phyloP scores from a whole-genome alignment of 1,140 invertebrate species.

The Drosophila paulistorum region DNA sequence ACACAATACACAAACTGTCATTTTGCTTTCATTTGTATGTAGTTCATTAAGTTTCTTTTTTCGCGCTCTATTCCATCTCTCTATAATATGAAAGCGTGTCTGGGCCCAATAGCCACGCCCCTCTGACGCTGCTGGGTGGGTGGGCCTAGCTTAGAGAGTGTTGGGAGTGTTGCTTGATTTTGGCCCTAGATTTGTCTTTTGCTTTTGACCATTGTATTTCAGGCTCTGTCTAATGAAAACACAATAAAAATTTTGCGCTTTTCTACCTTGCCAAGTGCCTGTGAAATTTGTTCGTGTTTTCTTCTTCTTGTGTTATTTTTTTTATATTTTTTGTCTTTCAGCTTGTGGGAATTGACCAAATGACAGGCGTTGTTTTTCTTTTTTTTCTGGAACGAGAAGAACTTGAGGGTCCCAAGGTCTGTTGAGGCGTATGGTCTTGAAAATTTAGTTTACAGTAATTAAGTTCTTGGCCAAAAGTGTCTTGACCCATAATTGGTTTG shows the following conservation, averaged over 20 bases:
- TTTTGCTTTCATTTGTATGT: slow-evolving; percentile 54
- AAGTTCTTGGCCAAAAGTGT: slow-evolving; percentile 54
- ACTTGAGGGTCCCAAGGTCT: not conserved
- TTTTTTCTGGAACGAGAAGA: not conserved
- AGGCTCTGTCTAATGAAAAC: slow-evolving; percentile 69
- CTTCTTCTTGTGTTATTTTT: not conserved
- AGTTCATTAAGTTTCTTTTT: slow-evolving; percentile 72
- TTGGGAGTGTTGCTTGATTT: slow-evolving; percentile 21
- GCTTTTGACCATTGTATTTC: slow-evolving; percentile 58
- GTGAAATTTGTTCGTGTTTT: slow-evolving; percentile 75
- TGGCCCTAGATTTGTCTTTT: slow-evolving; percentile 4
- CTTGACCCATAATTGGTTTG: slow-evolving; percentile 26
- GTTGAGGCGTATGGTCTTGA: slow-evolving; percentile 14
- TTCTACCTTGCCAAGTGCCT: slow-evolving; percentile 77
- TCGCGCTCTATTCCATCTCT: slow-evolving; percentile 39
- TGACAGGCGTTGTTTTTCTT: slow-evolving; percentile 16
- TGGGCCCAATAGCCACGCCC: slow-evolving; percentile 10
- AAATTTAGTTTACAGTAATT: slow-evolving; percentile 72
- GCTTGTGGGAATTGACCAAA: slow-evolving; percentile 62
- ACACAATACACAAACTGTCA: slow-evolving; percentile 24
- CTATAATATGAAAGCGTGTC: slow-evolving; percentile 17
- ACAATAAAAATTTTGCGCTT: slow-evolving; percentile 81
- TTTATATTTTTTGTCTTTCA: slow-evolving; percentile 37
- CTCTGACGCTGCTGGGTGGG: not conserved
- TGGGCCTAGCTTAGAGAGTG: not conserved